Evolutionary conservation across 2,113 vertebrate genomes (phyloP), one percentile per base, ranked within the genome.

Genomic region (Emydocephalus ijimae): DNA sequence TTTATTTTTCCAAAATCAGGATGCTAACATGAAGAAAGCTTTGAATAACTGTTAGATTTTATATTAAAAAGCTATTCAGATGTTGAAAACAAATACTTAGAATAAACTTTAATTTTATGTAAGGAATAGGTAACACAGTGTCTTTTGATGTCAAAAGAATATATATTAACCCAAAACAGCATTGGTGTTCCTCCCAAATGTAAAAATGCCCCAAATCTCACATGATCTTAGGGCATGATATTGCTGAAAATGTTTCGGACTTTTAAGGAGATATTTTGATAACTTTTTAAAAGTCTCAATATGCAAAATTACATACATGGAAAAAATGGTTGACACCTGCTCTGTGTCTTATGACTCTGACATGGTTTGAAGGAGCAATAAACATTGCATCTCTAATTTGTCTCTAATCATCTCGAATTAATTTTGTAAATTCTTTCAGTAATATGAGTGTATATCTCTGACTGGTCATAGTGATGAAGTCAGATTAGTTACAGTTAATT

Each of bases 371-470:
- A 56, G 20, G 20, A 88, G 0, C 59, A 15, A 57, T 34, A 43
- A 55, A 2, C 90, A 85, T 85, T 93, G 59, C 94, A 92, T 8
- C 43, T 85, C 94, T 93, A 85, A 55, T 69, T 43, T 54, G 59
- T 20, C 26, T n/a, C 64, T 69, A 69, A 69, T n/a, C 1, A 69
- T 69, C 64, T 69, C 29, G 2, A 69, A 69, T 69, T 34, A 61
- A 34, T 34, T 12, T 64, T 1, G 39, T 89, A 87, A 20, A 24
- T 85, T 69, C 2, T 87, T 86, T 88, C 34, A 34, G 11, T 61
- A 56, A 43, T 54, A 52, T 50, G 7, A 87, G 45, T 39, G 14
- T 5, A 12, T 15, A 54, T 86, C 11, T n/a, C 50, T 34, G 21
- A 87, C 21, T 81, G 26, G 39, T 14, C 29, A 86, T 39, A 61